Base-by-base conservation (phyloP, 2,888 invertebrate genomes). In the Rhopalosiphum nymphaeae region DNA sequence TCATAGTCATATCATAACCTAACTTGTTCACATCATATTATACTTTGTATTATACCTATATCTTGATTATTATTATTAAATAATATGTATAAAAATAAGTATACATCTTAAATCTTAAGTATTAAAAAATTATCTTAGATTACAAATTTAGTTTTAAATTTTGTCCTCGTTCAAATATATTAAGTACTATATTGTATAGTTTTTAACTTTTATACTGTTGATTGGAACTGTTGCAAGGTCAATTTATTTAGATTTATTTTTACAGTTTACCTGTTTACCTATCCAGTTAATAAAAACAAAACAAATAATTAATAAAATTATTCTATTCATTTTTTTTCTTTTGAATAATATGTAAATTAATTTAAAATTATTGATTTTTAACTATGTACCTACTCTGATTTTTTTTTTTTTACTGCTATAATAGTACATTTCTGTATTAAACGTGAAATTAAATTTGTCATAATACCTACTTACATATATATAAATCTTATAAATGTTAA, bases 141-240 rank as follows among this genome's bases (percentile, higher is more conserved):
- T n/a, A 3, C 26, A 91, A 78, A 42, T 91, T 91, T 53, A 91
- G 49, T 25, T 91, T 91, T 42, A 56, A 11, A 91, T 85, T 29
- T 11, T 84, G 44, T 85, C 84, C n/a, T 16, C 21, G 44, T 56
- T 56, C 29, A 44, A 67, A 36, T 67, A 5, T 67, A 36, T 78
- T 42, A 53, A 11, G 36, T 78, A 61, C n/a, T 84, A 56, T 42
- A 42, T 89, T 89, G 29, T 42, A 46, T 53, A 16, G 53, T 88
- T 91, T 91, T 78, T 46, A 11, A n/a, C 21, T 78, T 78, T 26
- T 78, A 78, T 36, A 36, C 36, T 78, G 67, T 67, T n/a, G 4
- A 0, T 61, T 61, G 57, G 9, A 61, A 61, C 3, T 91, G 13
- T 56, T 56, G 7, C 85, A 85, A 91, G 84, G 91, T 85, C 56